Evolutionary conservation across 2,888 invertebrate species (phyloP), one percentile per base, ranked within the genome.

Genomic region (Eristalis intricaria): DNA sequence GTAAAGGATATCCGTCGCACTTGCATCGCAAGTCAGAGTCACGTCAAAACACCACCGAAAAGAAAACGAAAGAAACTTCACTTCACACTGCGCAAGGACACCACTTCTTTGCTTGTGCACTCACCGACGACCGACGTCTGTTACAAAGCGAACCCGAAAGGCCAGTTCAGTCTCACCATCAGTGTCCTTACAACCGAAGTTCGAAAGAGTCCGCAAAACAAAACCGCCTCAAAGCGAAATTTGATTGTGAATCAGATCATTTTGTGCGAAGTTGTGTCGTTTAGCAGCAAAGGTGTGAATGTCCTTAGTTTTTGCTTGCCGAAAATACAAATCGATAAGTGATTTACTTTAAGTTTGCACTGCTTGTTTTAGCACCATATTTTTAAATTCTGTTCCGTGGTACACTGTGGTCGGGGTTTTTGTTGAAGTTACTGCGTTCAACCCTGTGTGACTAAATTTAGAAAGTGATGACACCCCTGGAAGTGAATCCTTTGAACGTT

Each of bases 1-100:
- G 56, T 58, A 56, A 26, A 79, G 60, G 23, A 60, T 8, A 64
- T 35, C 69, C 73, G 7, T 63, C 22, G 32, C 40, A 29, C 63
- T 56, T 70, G 61, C 82, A 63, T 75, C 58, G 65, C n/a, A 75
- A 61, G 8, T 32, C 65, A 32, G 23, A 65, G 32, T 26, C 63
- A 63, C 26, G 60, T 87, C 84, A 87, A 80, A 87, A 84, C 71
- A 87, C 73, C 71, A 87, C 73, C 66, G 83, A 85, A 78, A 84
- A 76, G 63, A 58, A 87, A 79, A 83, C 83, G 70, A 87, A 80
- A 66, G 82, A 85, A 82, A 84, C 77, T 61, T 15, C 64, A n/a
- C 66, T 80, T 87, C 80, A 84, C 84, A 87, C 84, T 87, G 87
- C 87, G 87, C 87, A 87, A 87, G 84, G 87, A 84, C 84, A 79